A percentile compares a stretch with the other conserved stretches of the same genome.
Conservation (phyloP, 2,888 invertebrate genomes). For the Drosophila mimica region DNA sequence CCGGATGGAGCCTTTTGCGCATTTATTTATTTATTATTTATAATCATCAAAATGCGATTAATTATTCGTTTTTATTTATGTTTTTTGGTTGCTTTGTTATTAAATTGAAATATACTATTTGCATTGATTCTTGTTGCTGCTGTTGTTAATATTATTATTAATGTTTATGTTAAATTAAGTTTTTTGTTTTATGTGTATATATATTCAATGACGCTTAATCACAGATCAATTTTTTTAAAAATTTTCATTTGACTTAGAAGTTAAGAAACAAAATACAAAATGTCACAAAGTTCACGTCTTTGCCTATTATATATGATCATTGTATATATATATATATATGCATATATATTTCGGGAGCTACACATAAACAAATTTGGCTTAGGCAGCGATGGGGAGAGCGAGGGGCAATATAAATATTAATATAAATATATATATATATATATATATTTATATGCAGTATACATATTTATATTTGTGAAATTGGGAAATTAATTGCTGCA, state of each 20-base stretch:
- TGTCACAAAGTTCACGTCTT: constrained; percentile 48
- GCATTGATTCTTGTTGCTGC: constrained; percentile 43
- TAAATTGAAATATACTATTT: constrained; percentile 49
- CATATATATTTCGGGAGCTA: constrained; percentile 38
- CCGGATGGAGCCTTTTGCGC: constrained; percentile 26
- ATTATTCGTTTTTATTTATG: constrained; percentile 27
- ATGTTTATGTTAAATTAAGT: constrained; percentile 37
- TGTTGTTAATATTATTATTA: constrained; percentile 30
- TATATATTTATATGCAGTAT: constrained; percentile 14
- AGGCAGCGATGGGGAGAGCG: constrained; percentile 39
- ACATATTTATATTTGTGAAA: constrained; percentile 2
- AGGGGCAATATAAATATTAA: constrained; percentile 5
- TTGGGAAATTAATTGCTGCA: constrained; percentile 14
- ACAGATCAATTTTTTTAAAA: constrained; percentile 77
- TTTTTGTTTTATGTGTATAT: constrained; percentile 53
- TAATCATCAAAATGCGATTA: constrained; percentile 32
- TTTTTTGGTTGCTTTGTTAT: constrained; percentile 33
- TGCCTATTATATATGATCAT: constrained; percentile 15
- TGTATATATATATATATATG: constrained; percentile 12
- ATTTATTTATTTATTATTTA: constrained; percentile 12
- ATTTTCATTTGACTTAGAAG: constrained; percentile 78
- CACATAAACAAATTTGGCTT: constrained; percentile 63
- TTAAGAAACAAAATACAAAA: constrained; percentile 73
- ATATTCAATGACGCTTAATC: constrained; percentile 77
- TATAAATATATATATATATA: not conserved